Conservation (phyloP, 2,797 vertebrate genomes). For the Gephyroberyx darwinii region DNA sequence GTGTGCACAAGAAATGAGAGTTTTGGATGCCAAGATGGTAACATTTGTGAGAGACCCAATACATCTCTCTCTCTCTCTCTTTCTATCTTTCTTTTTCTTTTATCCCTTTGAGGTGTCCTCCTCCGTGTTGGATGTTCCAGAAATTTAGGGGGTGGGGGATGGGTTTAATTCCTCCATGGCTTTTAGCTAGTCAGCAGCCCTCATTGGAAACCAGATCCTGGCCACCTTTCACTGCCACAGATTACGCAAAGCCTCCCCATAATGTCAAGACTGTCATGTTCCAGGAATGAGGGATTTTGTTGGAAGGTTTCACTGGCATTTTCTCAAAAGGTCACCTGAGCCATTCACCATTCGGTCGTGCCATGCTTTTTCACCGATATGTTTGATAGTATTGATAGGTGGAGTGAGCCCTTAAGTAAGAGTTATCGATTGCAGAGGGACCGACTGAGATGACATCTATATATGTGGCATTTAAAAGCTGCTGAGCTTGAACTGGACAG, state of each 20-base stretch:
- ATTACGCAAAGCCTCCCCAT: conserved; percentile 61
- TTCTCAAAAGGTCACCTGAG: conserved; percentile 68
- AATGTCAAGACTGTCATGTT: conserved; percentile 59
- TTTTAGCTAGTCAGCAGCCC: conserved; percentile 24
- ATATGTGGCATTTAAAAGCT: conserved; percentile 30
- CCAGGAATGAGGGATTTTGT: conserved; percentile 58
- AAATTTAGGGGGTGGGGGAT: conserved; percentile 18
- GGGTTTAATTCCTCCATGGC: conserved; percentile 37
- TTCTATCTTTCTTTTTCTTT: background rate
- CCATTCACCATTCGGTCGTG: conserved; percentile 38
- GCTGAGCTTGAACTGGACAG: conserved; percentile 1
- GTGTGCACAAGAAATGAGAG: no score
- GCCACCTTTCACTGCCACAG: conserved; percentile 35
- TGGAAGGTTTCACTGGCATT: conserved; percentile 67
- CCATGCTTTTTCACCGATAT: conserved; percentile 39
- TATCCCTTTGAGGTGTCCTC: conserved; percentile 26
- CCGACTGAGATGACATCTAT: conserved; percentile 16
- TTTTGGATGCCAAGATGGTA: no score
- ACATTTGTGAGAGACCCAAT: background rate
- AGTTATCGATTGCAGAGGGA: conserved; percentile 43
- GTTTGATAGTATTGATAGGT: conserved; percentile 54
- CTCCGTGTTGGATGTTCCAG: background rate
- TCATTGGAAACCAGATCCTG: conserved; percentile 43
- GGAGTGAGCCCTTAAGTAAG: conserved; percentile 38
- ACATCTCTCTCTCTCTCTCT: background rate